A percentile compares a stretch with the other conserved stretches of the same genome.
Evolutionary conservation across 2,797 vertebrate genomes (phyloP).

Genomic region (Hephaestus fuliginosus): DNA sequence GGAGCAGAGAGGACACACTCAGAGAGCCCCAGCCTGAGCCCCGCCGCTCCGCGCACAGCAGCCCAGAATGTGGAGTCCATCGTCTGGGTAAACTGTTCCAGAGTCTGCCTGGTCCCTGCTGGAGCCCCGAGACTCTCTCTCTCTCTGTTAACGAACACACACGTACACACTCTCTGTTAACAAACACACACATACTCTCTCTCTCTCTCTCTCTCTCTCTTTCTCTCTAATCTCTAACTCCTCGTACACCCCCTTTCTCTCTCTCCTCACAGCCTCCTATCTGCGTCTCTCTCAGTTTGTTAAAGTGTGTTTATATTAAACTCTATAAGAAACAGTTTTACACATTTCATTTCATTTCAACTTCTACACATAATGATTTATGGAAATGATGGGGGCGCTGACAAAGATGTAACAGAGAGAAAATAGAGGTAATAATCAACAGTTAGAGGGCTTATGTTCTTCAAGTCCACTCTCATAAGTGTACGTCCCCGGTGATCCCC

Average conservation of each 20-base stretch:
- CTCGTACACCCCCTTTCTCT: not conserved
- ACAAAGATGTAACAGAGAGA: not conserved
- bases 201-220: constrained; percentile 55
- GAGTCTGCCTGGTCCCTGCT: constrained; percentile 20
- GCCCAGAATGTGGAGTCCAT: constrained; percentile 36
- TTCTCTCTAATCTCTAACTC: constrained; percentile 2
- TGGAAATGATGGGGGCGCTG: not conserved
- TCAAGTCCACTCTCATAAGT: not conserved
- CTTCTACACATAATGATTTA: rapidly evolving
- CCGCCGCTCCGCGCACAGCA: not conserved
- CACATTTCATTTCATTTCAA: not conserved
- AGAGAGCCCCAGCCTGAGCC: constrained; percentile 10
- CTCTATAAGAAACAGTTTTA: not conserved
- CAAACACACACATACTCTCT: constrained; percentile 39
- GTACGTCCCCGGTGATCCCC: not conserved
- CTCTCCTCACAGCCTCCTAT: constrained; percentile 16
- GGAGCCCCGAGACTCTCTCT: constrained; percentile 17
- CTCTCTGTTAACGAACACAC: not conserved
- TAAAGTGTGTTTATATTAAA: not conserved
- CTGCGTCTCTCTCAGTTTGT: not conserved
- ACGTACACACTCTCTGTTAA: constrained; percentile 41
- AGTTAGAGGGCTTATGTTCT: not conserved
- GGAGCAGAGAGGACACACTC: constrained; percentile 15
- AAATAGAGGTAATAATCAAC: not conserved
- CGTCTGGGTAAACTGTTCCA: constrained; percentile 7